A percentile compares a stretch with the other conserved stretches of the same genome.
Conservation (phyloP, 1,140 invertebrate species). For the Lordiphosa mommai region DNA sequence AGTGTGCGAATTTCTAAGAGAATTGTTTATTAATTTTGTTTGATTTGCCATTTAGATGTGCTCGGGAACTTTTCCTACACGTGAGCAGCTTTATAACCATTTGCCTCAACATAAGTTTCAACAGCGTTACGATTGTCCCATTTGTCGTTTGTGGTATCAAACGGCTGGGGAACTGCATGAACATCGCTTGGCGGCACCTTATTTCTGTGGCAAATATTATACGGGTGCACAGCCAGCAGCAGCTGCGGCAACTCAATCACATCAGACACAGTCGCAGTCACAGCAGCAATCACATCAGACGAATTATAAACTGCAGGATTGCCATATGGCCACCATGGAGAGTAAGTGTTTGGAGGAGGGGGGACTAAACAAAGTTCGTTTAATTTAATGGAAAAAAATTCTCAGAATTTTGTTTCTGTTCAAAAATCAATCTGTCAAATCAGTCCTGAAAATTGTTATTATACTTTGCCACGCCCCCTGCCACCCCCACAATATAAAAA, state of each 20-base stretch:
- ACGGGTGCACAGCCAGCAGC: constrained; percentile 26
- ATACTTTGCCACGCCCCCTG: no score
- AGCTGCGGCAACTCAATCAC: not conserved
- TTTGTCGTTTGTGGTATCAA: constrained; percentile 73
- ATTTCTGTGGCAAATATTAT: constrained; percentile 74
- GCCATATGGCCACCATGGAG: constrained; percentile 67
- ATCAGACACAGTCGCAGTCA: constrained; percentile 21
- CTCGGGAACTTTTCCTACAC: constrained; percentile 50
- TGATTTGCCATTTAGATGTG: constrained; percentile 46
- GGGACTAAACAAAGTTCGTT: not conserved
- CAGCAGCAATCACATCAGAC: constrained; percentile 29
- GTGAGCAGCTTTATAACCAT: constrained; percentile 63
- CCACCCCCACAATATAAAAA: no score
- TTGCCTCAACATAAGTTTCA: constrained; percentile 69
- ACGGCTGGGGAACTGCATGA: constrained; percentile 62
- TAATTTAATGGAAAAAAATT: not conserved
- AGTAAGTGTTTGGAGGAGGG: constrained; percentile 32
- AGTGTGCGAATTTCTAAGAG: not conserved
- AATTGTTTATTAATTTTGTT: not conserved
- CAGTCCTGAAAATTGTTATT: no score
- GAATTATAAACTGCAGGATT: constrained; percentile 70
- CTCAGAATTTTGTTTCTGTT: no score
- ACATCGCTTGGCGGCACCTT: constrained; percentile 64
- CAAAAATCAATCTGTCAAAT: no score
- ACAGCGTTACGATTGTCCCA: constrained; percentile 66